Conservation (phyloP, 2,113 vertebrate species). For the Apaloderma vittatum region DNA sequence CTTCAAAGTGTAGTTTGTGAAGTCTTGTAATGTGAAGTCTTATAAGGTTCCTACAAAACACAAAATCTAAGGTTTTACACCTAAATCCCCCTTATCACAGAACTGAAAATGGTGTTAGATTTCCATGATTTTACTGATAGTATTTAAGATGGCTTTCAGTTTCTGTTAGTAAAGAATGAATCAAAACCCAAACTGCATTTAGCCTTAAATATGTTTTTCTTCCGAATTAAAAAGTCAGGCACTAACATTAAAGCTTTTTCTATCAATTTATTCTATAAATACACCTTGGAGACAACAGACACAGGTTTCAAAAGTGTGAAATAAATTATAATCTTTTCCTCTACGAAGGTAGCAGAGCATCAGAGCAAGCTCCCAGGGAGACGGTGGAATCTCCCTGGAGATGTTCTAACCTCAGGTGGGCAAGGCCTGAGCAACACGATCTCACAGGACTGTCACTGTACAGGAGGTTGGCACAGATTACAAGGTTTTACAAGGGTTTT, state of each 20-base stretch:
- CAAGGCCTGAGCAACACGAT: not conserved
- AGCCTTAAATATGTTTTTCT: not conserved
- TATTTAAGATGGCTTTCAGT: not conserved
- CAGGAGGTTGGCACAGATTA: not conserved
- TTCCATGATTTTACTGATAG: not conserved
- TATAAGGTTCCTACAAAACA: not conserved
- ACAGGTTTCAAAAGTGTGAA: not conserved
- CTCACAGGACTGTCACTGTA: not conserved
- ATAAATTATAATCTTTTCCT: not conserved
- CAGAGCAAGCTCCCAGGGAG: not conserved
- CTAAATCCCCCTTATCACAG: not conserved
- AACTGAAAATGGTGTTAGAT: not conserved
- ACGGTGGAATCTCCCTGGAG: not conserved
- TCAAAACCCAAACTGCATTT: not conserved
- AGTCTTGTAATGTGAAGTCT: not conserved
- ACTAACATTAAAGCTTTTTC: not conserved
- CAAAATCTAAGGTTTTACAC: not conserved
- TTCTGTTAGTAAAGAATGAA: fast-evolving
- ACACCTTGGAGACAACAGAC: not conserved
- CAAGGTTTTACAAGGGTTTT: not conserved
- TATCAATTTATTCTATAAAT: not conserved
- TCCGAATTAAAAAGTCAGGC: not conserved
- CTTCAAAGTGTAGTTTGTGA: not conserved
- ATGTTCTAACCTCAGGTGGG: not conserved
- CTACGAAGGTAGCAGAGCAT: fast-evolving